Base-by-base conservation (phyloP, 2,113 vertebrate genomes). In the Tenebrosternarchus preto region DNA sequence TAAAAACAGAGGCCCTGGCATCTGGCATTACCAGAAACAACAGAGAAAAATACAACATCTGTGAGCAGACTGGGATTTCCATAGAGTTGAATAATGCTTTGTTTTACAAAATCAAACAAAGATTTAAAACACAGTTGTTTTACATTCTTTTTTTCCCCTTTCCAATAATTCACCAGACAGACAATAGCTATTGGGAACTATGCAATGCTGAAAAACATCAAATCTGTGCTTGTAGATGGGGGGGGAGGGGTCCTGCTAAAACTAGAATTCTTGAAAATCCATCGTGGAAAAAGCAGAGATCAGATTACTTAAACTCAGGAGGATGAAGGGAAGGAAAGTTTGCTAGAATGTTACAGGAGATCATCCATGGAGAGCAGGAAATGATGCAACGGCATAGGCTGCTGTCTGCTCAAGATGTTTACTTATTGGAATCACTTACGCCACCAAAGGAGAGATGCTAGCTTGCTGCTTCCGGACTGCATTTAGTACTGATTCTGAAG, bases 261-360 rank as follows among this genome's bases (percentile, higher is more conserved):
- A 33, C 64, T 79, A n/a, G 74, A 80, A 83, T 80, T 82, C 15
- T 64, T 27, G 69, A 61, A 70, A 75, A 86, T 83, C 83, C 85
- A 78, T 88, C 67, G 83, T 84, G 85, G 86, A 87, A 59, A 64
- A 57, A 46, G 81, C 74, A 71, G 70, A 80, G 80, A 60, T 86
- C 33, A 60, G 39, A 78, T 84, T 53, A 24, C 73, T 50, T 50
- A 15, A 50, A 7, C 33, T 15, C 11, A 50, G 43, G 43, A 50
- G 43, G 43, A 9, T 50, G 43, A 50, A 50, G 43, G 43, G 43
- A 15, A 50, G 43, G 43, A 50, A 50, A 50, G 3, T 4, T 36
- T 7, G 7, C 7, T 7, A 36, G 5, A 46, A 46, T 8, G 39
- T 46, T 46, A 46, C 39, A 8, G 39, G 39, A 46, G 39, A 46